Conservation (phyloP, 1,140 invertebrate genomes). For the Zaprionus inermis region DNA sequence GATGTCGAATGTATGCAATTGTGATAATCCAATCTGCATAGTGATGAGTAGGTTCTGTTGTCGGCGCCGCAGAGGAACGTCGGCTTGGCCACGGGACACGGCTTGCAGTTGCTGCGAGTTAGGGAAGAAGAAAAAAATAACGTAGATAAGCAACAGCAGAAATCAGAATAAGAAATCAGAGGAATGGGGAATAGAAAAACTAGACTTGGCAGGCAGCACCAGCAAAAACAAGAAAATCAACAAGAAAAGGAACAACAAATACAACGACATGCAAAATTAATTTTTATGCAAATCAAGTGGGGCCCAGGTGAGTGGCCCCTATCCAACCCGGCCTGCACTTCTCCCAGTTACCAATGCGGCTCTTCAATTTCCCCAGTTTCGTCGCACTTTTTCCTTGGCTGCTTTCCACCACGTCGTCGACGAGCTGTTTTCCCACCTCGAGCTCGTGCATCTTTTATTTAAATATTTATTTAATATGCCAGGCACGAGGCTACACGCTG, state of each 20-base stretch:
- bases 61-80: constrained; percentile 95
- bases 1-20: constrained; percentile 93
- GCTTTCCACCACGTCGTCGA: neutral
- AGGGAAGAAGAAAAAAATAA: constrained; percentile 34
- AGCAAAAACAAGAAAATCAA: constrained; percentile 43
- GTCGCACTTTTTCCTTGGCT: neutral
- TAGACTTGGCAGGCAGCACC: constrained; percentile 15
- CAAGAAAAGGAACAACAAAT: constrained; percentile 28
- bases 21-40: constrained; percentile 94
- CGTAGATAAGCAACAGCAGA: constrained; percentile 44
- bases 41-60: constrained; percentile 96
- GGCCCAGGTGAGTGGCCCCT: constrained; percentile 6
- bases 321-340: neutral
- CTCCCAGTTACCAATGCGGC: too few species aligned
- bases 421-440: neutral
- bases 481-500: constrained; percentile 62
- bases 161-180: constrained; percentile 9
- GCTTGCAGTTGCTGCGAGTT: constrained; percentile 88
- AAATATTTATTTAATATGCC: constrained; percentile 79
- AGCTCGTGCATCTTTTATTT: constrained; percentile 61
- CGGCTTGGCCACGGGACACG: constrained; percentile 91
- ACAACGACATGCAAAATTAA: constrained; percentile 78
- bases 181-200: constrained; percentile 8
- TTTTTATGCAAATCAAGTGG: constrained; percentile 78
- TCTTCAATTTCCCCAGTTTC: neutral